Evolutionary conservation across 2,113 vertebrate genomes (phyloP), one percentile per base, ranked within the genome.

Genomic region (Lathamus discolor): DNA sequence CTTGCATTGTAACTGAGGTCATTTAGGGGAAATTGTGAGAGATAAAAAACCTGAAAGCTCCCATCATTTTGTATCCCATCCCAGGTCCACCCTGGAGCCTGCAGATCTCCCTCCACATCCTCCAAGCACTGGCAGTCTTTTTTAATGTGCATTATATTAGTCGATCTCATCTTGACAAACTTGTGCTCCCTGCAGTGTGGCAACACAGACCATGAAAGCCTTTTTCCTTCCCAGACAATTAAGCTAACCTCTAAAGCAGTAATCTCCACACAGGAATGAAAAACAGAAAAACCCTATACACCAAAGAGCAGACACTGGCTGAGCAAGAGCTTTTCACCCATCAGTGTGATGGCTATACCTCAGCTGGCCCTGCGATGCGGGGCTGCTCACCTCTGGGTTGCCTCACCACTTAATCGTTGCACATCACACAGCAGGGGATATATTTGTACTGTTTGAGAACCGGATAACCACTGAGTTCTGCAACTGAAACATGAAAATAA

Each of bases 351-450:
- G 37, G 43, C 11, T 12, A 3, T 49, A 70, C 35, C 51, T 70
- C 10, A 0, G 16, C 55, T 78, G 54, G 44, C 54, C 23, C 29
- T 35, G n/a, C 6, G 1, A 64, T 0, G 0, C 1, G 4, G 52
- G 35, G 28, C 41, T 73, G 59, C 52, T 88, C 79, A 64, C 79
- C 75, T 57, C 64, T 5, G 6, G 31, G 27, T 37, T 89, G 29
- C 28, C 62, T 91, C 61, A n/a, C 33, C 31, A 20, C 51, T 59
- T 74, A 39, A 64, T 33, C 1, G 0, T 9, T 51, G 57, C 35
- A 80, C 11, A 43, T 70, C 3, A 2, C 39, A 73, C 75, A 92
- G 86, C 54, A 69, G 72, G 57, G 43, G 22, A 76, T 52, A 6
- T 23, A 57, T 48, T 55, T 69, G 44, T 33, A 15, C 57, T 37